Evolutionary conservation across 2,797 vertebrate genomes (phyloP), one percentile per base, ranked within the genome.

Genomic region (Halcyon smyrnensis): DNA sequence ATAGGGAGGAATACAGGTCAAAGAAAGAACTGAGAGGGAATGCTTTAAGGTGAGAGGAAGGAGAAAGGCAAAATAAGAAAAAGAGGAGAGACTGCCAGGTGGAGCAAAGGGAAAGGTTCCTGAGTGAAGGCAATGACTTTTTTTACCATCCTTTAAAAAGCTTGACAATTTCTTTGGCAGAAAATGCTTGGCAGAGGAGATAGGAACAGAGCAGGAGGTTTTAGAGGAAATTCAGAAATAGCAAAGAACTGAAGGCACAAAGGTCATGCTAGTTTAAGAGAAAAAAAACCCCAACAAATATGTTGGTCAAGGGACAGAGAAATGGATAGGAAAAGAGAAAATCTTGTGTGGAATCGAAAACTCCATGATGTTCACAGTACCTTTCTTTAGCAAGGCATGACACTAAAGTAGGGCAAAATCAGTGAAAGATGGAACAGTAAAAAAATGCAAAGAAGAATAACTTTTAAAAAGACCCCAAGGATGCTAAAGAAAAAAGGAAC

Each of bases 201-300:
- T 17, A 53, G 74, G 60, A 92, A 70, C 2, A 1, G 36, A 93
- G 48, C 54, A 86, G 67, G 34, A 94, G 48, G 23, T 79, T 90
- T 94, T 80, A 96, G 68, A 87, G 62, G 50, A 79, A 82, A 87
- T 73, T 81, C 87, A 80, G 89, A 95, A 90, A 91, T 54, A 96
- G 75, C 50, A 79, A 79, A 91, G 78, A 95, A 87, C 41, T 78
- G 62, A 77, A 90, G 48, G 27, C 53, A 79, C 56, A 93, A 90
- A 97, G 91, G 80, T 91, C 56, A 64, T 60, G 34, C 9, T 69
- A 74, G 67, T 36, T 92, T 39, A 73, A 92, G 69, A 81, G 48
- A 79, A 82, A 83, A 94, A 25, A 93, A 78, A 93, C 9, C 37
- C 4, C 37, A 87, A 93, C 56, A 62, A 86, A 90, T 34, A 43